Conservation (phyloP, 2,888 invertebrate species). For the Choristoneura rosaceana region DNA sequence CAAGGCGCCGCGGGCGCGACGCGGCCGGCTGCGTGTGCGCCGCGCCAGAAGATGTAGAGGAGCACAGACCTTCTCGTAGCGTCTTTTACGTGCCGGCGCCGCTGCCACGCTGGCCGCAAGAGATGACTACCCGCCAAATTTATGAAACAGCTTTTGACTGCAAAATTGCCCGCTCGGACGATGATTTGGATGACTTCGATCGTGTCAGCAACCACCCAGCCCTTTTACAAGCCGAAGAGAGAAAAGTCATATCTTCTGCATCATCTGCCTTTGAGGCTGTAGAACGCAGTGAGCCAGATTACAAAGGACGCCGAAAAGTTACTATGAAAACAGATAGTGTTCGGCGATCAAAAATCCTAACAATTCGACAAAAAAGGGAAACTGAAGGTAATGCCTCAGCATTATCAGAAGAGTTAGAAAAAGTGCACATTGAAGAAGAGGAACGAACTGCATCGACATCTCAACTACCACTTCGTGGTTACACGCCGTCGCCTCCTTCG, state of each 20-base stretch:
- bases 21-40: constrained; percentile 91
- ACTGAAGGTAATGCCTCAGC: constrained; percentile 73
- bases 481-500: constrained; percentile 93
- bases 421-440: constrained; percentile 87
- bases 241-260: constrained; percentile 79
- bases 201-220: constrained; percentile 93
- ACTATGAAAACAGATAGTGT: constrained; percentile 84
- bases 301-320: constrained; percentile 85
- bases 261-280: constrained; percentile 82
- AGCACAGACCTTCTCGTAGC: constrained; percentile 87
- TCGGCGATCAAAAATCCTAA: constrained; percentile 86
- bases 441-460: constrained; percentile 84
- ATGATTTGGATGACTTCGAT: constrained; percentile 92
- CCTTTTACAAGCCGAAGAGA: constrained; percentile 85
- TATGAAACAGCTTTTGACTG: constrained; percentile 97
- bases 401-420: constrained; percentile 85
- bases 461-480: constrained; percentile 88
- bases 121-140: constrained; percentile 89
- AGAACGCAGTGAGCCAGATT: constrained; percentile 79
- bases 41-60: constrained; percentile 88
- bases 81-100: constrained; percentile 89
- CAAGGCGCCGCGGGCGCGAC: constrained; percentile 87
- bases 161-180: constrained; percentile 92
- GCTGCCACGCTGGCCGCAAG: constrained; percentile 87
- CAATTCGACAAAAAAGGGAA: constrained; percentile 82